Evolutionary conservation across 37 sponge, comb jelly and placozoan genomes (phyloP), one percentile per base, ranked within the genome.

Genomic region (Bolinopsis microptera): DNA sequence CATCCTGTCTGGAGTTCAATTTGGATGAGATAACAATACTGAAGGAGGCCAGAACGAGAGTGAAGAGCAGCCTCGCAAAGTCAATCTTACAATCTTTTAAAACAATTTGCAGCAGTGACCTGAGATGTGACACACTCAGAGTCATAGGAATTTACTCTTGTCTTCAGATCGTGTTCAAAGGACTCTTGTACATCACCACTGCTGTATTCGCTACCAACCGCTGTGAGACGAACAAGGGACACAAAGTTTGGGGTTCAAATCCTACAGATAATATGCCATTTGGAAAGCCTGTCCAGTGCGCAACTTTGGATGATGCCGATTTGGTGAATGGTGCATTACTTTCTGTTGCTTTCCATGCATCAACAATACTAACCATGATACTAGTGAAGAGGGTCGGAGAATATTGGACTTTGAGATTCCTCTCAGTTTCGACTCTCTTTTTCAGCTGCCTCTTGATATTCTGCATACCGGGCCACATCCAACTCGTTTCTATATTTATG

Each of bases 151-250:
- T 86, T 25, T 41, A 86, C 28, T 86, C 90, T 0, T 86, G 40
- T 39, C 90, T 86, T n/a, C 90, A 86, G 26, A 34, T 38, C 8
- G 48, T 30, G 24, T 86, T 33, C 90, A 86, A 86, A 27, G 90
- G 31, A n/a, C 3, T 5, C 3, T 5, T 72, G 3, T 72, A 30
- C 75, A 72, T 72, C 26, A 30, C 5, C 75, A 72, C 75, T 23
- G 31, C 27, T 8, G 18, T 72, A 8, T 28, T 72, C 5, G 75
- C 31, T 8, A 72, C 75, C 31, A 28, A 72, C 18, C 3, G 3
- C n/a, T 72, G 75, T 72, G 75, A n/a, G 13, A 24, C 31, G 26
- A 5, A 48, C 13, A n/a, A n/a, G n/a, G n/a, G n/a, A n/a, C 61
- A 48, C 61, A 48, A 48, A 48, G 13, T 48, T 48, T 48, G 61